These are phyloP conservation scores for Gymnopithys bicolor DNA, from an alignment of 2,797 vertebrate genomes.

Conservation along the genomic window DNA sequence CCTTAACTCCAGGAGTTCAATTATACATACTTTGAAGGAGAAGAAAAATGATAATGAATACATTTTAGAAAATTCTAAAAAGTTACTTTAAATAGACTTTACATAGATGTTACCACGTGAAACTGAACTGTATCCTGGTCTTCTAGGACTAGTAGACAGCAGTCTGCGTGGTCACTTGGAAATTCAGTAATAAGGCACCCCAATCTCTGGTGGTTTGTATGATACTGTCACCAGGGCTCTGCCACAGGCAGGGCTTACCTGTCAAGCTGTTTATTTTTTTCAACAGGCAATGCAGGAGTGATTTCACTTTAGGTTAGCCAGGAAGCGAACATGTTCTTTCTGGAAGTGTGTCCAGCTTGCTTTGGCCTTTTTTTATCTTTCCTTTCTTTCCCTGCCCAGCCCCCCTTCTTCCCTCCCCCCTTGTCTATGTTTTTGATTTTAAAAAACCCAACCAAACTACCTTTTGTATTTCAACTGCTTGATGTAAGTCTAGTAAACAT, in stretches of 20 bases:
- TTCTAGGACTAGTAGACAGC: background rate
- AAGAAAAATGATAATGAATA: conserved; percentile 39
- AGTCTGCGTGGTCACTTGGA: background rate
- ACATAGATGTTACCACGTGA: background rate
- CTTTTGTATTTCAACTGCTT: background rate
- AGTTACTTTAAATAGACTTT: conserved; percentile 51
- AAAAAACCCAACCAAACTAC: background rate
- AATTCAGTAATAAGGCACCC: background rate
- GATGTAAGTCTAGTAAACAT: background rate
- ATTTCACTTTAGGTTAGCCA: background rate
- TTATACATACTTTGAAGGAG: conserved; percentile 16
- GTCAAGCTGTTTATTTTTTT: background rate
- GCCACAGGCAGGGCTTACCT: background rate
- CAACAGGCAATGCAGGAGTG: background rate
- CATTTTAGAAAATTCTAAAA: conserved; percentile 53
- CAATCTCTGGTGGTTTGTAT: background rate
- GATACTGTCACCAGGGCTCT: background rate
- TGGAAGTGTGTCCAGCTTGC: background rate
- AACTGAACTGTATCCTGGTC: background rate
- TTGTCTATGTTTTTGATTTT: background rate
- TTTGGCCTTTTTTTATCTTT: background rate
- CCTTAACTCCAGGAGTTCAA: conserved; percentile 32
- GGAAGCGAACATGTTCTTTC: background rate
- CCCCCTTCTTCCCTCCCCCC: fast-evolving
- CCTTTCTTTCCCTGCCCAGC: background rate